Evolutionary conservation across 1,140 invertebrate genomes (phyloP).

Genomic region (Aphidius gifuensis): DNA sequence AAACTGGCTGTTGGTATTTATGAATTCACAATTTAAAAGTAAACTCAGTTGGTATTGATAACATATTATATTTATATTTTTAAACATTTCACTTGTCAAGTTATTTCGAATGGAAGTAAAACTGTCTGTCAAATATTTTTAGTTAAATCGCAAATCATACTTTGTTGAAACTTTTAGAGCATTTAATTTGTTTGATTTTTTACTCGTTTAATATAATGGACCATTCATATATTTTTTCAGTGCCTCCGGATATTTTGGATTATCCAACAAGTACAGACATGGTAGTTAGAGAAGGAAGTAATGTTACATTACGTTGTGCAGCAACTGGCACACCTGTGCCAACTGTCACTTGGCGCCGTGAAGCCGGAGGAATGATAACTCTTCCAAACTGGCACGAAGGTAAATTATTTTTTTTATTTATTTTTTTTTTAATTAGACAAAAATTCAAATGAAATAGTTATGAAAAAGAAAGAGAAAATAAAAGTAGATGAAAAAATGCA

Average conservation of each 20-base stretch:
- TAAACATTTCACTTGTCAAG: conserved; percentile 1
- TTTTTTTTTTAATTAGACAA: conserved; percentile 22
- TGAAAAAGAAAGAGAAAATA: background rate
- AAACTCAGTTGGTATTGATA: background rate
- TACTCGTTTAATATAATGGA: background rate
- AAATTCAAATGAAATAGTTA: conserved; percentile 15
- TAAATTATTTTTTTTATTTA: conserved; percentile 31
- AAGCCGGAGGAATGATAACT: conserved; percentile 60
- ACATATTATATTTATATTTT: background rate
- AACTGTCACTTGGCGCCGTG: conserved; percentile 80
- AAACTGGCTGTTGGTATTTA: conserved; percentile 14
- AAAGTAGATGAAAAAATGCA: background rate
- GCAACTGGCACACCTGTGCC: conserved; percentile 81
- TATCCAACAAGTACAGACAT: conserved; percentile 84
- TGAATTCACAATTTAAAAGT: background rate
- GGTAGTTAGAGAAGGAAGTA: conserved; percentile 80
- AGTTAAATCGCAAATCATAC: background rate
- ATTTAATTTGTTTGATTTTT: background rate
- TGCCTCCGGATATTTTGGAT: conserved; percentile 86
- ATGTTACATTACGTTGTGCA: conserved; percentile 81
- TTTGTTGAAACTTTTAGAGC: background rate
- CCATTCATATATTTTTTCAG: conserved; percentile 57
- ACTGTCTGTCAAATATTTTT: conserved; percentile 6
- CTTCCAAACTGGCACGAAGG: conserved; percentile 45
- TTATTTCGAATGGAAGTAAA: conserved; percentile 6